A percentile compares a stretch with the other conserved stretches of the same genome.
These are phyloP conservation scores for Passer montanus DNA, from an alignment of 2,113 vertebrate genomes.

Conservation along the genomic window DNA sequence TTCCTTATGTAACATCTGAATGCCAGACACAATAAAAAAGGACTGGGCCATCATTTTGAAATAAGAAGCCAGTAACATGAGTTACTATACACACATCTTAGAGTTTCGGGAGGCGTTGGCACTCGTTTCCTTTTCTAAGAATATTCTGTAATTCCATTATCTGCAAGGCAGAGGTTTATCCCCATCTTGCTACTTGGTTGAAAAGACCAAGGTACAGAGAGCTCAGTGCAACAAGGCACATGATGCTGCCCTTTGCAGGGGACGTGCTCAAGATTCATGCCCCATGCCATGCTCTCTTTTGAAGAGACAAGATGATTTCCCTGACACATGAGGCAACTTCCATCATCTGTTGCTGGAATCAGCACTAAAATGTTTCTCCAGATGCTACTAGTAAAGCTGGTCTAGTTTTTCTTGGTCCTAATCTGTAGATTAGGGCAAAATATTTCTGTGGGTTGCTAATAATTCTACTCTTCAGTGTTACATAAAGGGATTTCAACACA, in stretches of 20 bases:
- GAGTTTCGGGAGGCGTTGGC: background rate
- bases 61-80: background rate
- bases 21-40: background rate
- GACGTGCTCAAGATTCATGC: background rate
- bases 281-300: accelerated
- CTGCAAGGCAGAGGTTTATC: background rate
- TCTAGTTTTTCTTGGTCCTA: background rate
- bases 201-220: background rate
- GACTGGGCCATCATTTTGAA: background rate
- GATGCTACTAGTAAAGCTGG: background rate
- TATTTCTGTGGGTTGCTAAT: background rate
- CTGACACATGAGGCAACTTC: background rate
- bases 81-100: background rate
- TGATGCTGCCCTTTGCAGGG: background rate
- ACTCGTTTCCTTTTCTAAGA: background rate
- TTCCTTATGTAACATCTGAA: background rate
- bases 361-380: background rate
- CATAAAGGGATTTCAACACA: background rate
- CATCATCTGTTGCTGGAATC: background rate
- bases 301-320: background rate
- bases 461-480: background rate
- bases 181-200: background rate
- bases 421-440: background rate
- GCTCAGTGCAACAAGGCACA: background rate
- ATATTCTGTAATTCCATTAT: background rate